These are phyloP conservation scores for Drosophila seclusa DNA, from an alignment of 2,888 invertebrate species.

Conservation along the genomic window DNA sequence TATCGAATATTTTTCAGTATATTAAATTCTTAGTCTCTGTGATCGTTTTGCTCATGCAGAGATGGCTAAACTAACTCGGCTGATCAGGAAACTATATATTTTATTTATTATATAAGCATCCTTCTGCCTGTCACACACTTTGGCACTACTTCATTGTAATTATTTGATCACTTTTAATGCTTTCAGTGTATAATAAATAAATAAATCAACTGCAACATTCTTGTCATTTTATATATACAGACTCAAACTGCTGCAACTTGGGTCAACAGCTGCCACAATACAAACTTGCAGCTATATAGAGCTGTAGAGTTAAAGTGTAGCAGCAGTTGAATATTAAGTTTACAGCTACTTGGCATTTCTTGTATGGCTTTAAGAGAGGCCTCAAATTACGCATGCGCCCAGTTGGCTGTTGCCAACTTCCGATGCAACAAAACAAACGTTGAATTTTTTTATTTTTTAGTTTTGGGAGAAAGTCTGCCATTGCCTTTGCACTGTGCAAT, in stretches of 20 bases:
- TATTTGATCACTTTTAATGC: neutral
- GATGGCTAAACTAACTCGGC: neutral
- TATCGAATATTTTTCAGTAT: neutral
- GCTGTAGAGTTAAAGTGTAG: neutral
- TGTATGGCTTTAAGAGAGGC: slow-evolving; percentile 19
- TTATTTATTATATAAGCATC: neutral
- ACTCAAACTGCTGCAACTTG: neutral
- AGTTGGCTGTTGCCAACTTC: slow-evolving; percentile 65
- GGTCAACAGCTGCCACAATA: neutral
- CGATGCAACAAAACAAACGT: slow-evolving; percentile 34
- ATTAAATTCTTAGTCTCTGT: neutral
- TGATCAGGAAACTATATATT: neutral
- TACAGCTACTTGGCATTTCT: slow-evolving; percentile 1
- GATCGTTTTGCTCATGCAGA: neutral
- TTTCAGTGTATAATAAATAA: neutral
- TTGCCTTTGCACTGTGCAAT: slow-evolving; percentile 55
- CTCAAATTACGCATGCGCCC: slow-evolving; percentile 70
- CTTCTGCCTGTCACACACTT: neutral
- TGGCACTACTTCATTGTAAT: neutral
- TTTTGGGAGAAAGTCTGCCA: slow-evolving; percentile 71
- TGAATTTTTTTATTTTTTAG: slow-evolving; percentile 26
- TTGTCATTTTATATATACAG: slow-evolving; percentile 9
- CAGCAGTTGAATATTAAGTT: neutral
- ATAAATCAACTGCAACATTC: slow-evolving; percentile 32
- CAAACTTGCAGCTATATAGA: neutral